Evolutionary conservation across 2,113 vertebrate genomes (phyloP), one percentile per base, ranked within the genome.

Genomic region (Cranoglanis bouderius): DNA sequence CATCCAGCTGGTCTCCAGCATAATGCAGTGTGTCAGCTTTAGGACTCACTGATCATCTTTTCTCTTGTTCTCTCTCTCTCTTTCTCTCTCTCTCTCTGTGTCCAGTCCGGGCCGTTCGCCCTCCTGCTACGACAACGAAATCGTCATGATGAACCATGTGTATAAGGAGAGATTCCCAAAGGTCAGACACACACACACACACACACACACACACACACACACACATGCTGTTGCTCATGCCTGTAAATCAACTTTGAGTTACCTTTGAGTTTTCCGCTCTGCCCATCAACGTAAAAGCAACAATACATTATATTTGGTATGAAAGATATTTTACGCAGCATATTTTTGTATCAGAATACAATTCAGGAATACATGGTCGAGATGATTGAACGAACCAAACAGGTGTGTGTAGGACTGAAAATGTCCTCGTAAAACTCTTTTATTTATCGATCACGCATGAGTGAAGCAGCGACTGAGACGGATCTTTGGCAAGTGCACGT

Each of bases 101-200:
- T 59, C 26, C 63, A 90, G 85, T 43, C 85, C 86, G 0, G 88
- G 85, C 1, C 88, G 89, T 46, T 90, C 88, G 38, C 85, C 80
- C 61, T 82, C n/a, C 75, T 86, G 86, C 93, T 97, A 97, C 61
- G 98, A 99, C 95, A 98, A 98, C 85, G 98, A 99, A 94, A 98
- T 98, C 83, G 95, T 97, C 93, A 98, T 98, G 97, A 98, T 98
- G 97, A 98, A 98, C 95, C 97, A 98, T 85, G 97, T 98, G 91
- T 99, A 98, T 94, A 98, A 98, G 94, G 98, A 98, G 89, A 95
- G 98, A 75, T 98, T 99, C 92, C 98, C 97, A 57, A 98, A 99
- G 97, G 98, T 99, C 94, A 91, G 84, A 29, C 85, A 92, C 88
- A 86, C 26, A 59, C 57, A 24, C 57, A 59, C 57, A 59, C 57